These are phyloP conservation scores for Scaptomyza reducta DNA, from an alignment of 2,888 invertebrate species.

Conservation along the genomic window DNA sequence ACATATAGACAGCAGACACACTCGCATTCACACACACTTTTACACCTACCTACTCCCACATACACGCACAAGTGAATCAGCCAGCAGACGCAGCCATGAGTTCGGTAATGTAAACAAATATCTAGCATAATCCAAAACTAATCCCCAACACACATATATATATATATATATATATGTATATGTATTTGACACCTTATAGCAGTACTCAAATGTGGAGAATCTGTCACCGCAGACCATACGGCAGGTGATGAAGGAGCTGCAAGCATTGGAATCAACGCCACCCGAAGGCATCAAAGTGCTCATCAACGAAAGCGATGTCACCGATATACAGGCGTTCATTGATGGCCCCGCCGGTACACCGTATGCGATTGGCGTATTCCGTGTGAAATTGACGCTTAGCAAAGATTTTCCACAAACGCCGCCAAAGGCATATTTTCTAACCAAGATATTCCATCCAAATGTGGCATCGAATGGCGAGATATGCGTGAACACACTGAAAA, in stretches of 20 bases:
- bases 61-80: conserved; percentile 30
- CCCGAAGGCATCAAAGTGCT: conserved; percentile 96
- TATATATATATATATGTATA: background rate
- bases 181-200: conserved; percentile 38
- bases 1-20: conserved; percentile 13
- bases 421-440: conserved; percentile 96
- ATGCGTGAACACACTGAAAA: conserved; percentile 97
- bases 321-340: conserved; percentile 95
- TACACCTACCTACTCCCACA: conserved; percentile 5
- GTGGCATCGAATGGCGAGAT: conserved; percentile 97
- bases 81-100: conserved; percentile 53
- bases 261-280: conserved; percentile 91
- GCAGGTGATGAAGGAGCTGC: conserved; percentile 94
- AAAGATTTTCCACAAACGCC: conserved; percentile 97
- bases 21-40: conserved; percentile 3
- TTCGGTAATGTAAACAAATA: conserved; percentile 72
- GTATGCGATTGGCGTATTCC: conserved; percentile 94
- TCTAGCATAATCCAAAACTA: conserved; percentile 14
- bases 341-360: conserved; percentile 98
- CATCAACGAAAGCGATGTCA: conserved; percentile 96
- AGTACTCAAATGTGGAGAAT: conserved; percentile 97
- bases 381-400: conserved; percentile 94
- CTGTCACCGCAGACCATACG: conserved; percentile 96
- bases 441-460: conserved; percentile 98
- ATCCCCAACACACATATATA: background rate